Conservation (phyloP, 1,140 invertebrate genomes). For the Bombus ignitus region DNA sequence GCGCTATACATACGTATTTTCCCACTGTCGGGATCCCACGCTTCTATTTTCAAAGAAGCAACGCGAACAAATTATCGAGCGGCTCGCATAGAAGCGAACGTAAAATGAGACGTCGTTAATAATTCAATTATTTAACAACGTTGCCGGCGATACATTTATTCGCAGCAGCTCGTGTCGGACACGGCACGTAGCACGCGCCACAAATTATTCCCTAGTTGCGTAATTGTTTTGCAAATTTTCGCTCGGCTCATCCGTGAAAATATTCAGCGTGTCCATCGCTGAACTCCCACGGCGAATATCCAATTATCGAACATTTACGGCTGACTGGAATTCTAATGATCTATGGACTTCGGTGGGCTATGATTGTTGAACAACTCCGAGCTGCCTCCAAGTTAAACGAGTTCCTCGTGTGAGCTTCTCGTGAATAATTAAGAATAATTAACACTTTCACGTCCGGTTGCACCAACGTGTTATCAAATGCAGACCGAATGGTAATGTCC, state of each 20-base stretch:
- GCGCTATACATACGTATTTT: background rate
- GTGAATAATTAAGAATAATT: conserved; percentile 1
- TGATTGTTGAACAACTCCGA: background rate
- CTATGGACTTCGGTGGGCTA: background rate
- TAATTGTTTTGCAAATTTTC: conserved; percentile 48
- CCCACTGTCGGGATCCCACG: background rate
- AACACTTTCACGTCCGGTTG: no score
- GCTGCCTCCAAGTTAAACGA: background rate
- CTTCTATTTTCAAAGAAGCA: background rate
- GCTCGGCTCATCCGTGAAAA: background rate
- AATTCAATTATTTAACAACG: conserved; percentile 5
- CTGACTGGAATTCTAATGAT: conserved; percentile 48
- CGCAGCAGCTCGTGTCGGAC: background rate
- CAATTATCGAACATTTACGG: conserved; percentile 47
- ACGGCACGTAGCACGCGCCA: background rate
- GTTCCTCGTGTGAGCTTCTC: background rate
- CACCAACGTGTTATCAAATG: no score
- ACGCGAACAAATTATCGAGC: background rate
- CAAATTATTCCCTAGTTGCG: conserved; percentile 25
- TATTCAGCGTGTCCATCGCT: conserved; percentile 16
- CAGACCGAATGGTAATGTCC: no score
- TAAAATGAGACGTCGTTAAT: background rate
- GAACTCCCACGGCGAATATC: conserved; percentile 14
- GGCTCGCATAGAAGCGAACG: background rate
- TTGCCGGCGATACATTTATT: background rate